Evolutionary conservation across 2,888 invertebrate genomes (phyloP).

Genomic region (Cantharis nigra): DNA sequence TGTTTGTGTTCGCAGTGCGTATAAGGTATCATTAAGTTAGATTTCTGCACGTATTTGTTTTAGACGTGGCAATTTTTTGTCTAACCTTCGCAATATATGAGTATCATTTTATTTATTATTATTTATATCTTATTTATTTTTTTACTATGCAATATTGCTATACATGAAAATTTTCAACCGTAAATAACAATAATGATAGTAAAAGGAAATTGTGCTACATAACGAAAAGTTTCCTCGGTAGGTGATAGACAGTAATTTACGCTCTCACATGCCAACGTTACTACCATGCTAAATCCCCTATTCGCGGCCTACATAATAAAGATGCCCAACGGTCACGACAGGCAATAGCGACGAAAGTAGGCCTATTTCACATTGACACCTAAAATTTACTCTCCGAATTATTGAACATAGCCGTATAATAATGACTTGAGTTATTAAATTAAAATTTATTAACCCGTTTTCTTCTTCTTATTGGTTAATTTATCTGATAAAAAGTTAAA

Average conservation of each 20-base stretch:
- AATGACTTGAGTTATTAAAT: background rate
- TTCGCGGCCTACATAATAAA: slow-evolving; percentile 17
- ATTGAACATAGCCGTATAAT: background rate
- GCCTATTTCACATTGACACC: slow-evolving; percentile 19
- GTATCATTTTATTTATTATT: background rate
- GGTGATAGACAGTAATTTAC: slow-evolving; percentile 20
- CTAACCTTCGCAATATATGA: background rate
- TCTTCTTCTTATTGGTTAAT: background rate
- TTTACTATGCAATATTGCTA: background rate
- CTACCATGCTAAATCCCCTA: slow-evolving; percentile 9
- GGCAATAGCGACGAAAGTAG: slow-evolving; percentile 9
- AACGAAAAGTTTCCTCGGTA: slow-evolving; percentile 11
- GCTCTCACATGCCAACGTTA: slow-evolving; percentile 9
- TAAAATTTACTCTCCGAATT: background rate
- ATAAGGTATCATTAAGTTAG: slow-evolving; percentile 25
- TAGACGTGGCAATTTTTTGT: background rate
- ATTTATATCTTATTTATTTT: background rate
- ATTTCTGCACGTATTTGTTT: slow-evolving; percentile 28
- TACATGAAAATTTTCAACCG: background rate
- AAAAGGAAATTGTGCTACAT: slow-evolving; percentile 9
- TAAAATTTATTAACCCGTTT: background rate
- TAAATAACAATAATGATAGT: background rate
- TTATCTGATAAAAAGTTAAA: background rate
- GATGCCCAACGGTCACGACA: slow-evolving; percentile 18
- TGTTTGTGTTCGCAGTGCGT: slow-evolving; percentile 10